Conservation (phyloP, 2,888 invertebrate species). For the Drosophila nr. perissopoda region DNA sequence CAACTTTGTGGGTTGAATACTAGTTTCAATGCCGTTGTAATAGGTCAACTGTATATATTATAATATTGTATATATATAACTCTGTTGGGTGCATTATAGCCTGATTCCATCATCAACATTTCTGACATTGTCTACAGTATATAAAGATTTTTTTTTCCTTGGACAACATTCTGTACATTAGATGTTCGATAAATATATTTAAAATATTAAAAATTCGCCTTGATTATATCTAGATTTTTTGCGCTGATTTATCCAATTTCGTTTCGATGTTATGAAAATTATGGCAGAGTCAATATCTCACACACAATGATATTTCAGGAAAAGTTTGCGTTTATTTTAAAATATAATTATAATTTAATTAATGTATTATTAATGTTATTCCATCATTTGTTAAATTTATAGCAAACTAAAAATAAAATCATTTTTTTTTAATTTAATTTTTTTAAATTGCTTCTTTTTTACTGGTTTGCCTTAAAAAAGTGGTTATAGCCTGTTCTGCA, state of each 20-base stretch:
- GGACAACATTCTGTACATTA: not conserved
- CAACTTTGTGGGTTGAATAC: conserved; percentile 23
- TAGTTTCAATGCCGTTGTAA: not conserved
- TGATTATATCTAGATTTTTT: no score
- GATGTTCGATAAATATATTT: not conserved
- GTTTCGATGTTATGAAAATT: not conserved
- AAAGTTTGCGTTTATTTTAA: not conserved
- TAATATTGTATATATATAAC: not conserved
- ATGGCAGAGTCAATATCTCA: not conserved
- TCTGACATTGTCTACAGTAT: not conserved
- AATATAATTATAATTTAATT: not conserved
- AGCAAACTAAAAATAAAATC: not conserved
- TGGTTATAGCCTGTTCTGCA: not conserved
- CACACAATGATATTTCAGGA: not conserved
- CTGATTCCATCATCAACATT: not conserved
- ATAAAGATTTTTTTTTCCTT: not conserved
- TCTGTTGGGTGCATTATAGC: not conserved
- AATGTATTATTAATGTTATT: not conserved
- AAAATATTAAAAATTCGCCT: no score
- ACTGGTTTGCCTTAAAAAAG: not conserved
- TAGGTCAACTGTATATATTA: conserved; percentile 15
- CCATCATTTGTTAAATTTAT: not conserved
- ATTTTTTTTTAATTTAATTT: not conserved
- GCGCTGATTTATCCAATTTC: no score
- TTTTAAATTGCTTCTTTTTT: not conserved